These are phyloP conservation scores for Dermatemys mawii DNA, from an alignment of 2,113 vertebrate species.

Conservation along the genomic window DNA sequence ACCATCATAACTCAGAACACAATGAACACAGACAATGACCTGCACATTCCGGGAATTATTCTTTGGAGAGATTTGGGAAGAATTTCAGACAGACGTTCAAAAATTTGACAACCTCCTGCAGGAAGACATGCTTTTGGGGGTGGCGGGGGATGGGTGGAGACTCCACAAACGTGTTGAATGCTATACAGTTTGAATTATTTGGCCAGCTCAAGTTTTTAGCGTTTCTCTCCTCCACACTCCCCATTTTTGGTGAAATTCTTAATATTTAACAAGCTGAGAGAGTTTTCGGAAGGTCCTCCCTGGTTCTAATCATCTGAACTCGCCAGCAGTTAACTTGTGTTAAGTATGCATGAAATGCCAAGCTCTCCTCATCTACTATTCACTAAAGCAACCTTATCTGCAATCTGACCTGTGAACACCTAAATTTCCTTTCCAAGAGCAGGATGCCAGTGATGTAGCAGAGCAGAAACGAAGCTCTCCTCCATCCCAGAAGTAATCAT, in stretches of 20 bases:
- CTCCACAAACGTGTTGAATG: neutral
- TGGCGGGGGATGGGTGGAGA: fast-evolving
- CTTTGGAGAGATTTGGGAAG: neutral
- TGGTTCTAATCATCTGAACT: too few species aligned
- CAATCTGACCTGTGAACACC: neutral
- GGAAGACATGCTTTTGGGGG: neutral
- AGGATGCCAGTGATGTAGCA: neutral
- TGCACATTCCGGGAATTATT: neutral
- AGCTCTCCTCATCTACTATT: neutral
- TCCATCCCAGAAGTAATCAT: neutral
- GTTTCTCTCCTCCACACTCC: too few species aligned
- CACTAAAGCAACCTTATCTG: neutral
- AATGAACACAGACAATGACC: neutral
- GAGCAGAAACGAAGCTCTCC: neutral
- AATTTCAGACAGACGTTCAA: neutral
- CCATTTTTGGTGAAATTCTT: neutral
- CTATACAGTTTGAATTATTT: neutral
- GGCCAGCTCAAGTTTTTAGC: neutral
- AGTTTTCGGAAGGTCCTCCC: neutral
- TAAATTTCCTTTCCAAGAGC: neutral
- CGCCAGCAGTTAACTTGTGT: neutral
- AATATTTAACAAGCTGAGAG: neutral
- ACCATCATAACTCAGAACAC: neutral
- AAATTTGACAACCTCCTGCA: neutral
- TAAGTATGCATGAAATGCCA: neutral